Percentiles rank a stretch among this genome's conserved stretches.
Evolutionary conservation across 2,888 invertebrate genomes (phyloP).

Genomic region (Ennomos erosarius): DNA sequence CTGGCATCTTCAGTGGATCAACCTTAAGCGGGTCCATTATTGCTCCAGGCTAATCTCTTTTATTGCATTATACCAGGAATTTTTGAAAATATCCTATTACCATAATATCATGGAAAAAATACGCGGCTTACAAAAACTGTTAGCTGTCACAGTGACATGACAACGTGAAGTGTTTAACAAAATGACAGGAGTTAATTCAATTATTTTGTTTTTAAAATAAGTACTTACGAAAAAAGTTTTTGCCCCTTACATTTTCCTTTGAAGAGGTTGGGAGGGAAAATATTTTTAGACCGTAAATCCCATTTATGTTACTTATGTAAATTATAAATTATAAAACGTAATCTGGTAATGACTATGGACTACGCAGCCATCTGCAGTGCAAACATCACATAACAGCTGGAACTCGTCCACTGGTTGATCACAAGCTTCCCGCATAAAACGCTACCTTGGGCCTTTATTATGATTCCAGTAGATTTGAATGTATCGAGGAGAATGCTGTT

Average conservation of each 20-base stretch:
- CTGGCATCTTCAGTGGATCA: constrained; percentile 62
- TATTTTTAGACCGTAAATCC: too few species aligned
- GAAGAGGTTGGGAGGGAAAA: too few species aligned
- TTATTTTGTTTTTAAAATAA: constrained; percentile 17
- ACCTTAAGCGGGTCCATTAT: constrained; percentile 71
- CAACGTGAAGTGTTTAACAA: constrained; percentile 16
- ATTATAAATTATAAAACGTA: too few species aligned
- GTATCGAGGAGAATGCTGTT: too few species aligned
- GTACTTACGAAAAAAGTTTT: constrained; percentile 1
- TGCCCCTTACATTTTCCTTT: background rate
- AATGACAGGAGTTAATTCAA: constrained; percentile 19
- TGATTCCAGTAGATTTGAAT: too few species aligned
- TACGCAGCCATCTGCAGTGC: too few species aligned
- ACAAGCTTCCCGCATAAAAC: too few species aligned
- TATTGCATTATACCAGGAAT: constrained; percentile 43
- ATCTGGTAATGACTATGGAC: too few species aligned
- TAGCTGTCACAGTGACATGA: constrained; percentile 26
- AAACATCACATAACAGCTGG: too few species aligned
- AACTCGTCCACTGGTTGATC: too few species aligned
- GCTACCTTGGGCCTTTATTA: too few species aligned
- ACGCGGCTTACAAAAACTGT: constrained; percentile 39
- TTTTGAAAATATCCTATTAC: constrained; percentile 16
- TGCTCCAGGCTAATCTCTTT: constrained; percentile 17
- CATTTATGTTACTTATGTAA: too few species aligned
- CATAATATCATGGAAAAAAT: constrained; percentile 26